Evolutionary conservation across 2,113 vertebrate genomes (phyloP), one percentile per base, ranked within the genome.

Genomic region (Phainopepla nitens): DNA sequence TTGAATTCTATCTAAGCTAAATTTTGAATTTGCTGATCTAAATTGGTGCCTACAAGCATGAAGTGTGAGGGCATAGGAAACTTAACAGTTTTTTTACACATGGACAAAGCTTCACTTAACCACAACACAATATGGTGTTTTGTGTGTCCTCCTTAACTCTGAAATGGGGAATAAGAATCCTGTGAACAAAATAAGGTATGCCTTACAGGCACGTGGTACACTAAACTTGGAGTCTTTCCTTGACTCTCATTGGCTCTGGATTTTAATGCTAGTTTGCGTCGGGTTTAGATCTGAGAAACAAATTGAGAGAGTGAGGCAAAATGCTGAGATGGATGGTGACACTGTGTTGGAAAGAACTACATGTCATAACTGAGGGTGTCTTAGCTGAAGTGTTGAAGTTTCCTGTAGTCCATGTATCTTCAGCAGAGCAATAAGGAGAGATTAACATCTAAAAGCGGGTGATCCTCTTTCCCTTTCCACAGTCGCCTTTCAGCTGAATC

Each of bases 141-240:
- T 47, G 8, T 27, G 8, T 39, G 29, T 49, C 18, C 42, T 75
- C 16, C 22, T 36, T 47, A 79, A n/a, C 20, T 57, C 31, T 0
- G 1, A 20, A 85, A 82, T 31, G 11, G 2, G 0, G 4, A 1
- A 1, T 44, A 72, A 66, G 23, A 69, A 77, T 51, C 10, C 8
- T 1, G 5, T 24, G 50, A 85, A 65, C 4, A 60, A 76, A 80
- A 44, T 35, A 36, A 57, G 3, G 2, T 20, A 49, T 39, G 5
- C 18, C 1, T 3, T 35, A 29, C 2, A 31, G 17, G 21, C 17
- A 66, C 1, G 1, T n/a, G 36, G 9, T 45, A 17, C 25, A 14
- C 20, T 71, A 35, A 50, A 50, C 9, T 9, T 61, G 9, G 29
- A 80, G 6, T 33, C 27, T 93, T 90, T 50, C 33, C 16, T 71